phyloP scores from a whole-genome alignment of 2,888 invertebrate species.

The Prenolepis imparis region DNA sequence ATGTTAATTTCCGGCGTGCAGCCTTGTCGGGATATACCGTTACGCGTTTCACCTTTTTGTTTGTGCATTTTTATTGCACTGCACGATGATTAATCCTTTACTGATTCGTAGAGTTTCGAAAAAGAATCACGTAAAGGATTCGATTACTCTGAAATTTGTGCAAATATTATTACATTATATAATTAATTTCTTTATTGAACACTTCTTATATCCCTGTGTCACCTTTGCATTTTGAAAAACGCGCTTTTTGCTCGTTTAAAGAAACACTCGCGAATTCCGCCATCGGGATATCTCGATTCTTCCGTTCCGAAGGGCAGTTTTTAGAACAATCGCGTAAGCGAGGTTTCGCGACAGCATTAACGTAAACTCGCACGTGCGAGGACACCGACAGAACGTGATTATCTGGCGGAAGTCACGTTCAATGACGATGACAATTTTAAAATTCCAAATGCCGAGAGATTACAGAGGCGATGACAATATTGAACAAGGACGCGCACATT shows the following conservation, averaged over 20 bases:
- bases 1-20: constrained; percentile 30
- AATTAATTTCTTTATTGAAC: constrained; percentile 6
- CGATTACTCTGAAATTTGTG: constrained; percentile 35
- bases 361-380: constrained; percentile 57
- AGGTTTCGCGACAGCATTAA: constrained; percentile 30
- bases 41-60: constrained; percentile 36
- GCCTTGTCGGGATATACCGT: constrained; percentile 33
- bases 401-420: constrained; percentile 69
- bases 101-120: constrained; percentile 45
- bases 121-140: constrained; percentile 8
- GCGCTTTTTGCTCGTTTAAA: background rate
- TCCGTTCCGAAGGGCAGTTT: constrained; percentile 50
- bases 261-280: background rate
- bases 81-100: constrained; percentile 36
- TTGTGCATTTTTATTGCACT: constrained; percentile 27
- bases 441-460: constrained; percentile 63
- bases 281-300: background rate
- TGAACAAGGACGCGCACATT: constrained; percentile 35
- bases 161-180: background rate
- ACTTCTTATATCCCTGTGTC: background rate
- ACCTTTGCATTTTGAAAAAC: background rate
- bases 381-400: constrained; percentile 63
- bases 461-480: constrained; percentile 36
- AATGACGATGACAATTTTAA: constrained; percentile 62
- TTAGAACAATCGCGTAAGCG: constrained; percentile 37